Evolutionary conservation across 2,113 vertebrate species (phyloP).

Genomic region (Proterorhinus semilunaris): DNA sequence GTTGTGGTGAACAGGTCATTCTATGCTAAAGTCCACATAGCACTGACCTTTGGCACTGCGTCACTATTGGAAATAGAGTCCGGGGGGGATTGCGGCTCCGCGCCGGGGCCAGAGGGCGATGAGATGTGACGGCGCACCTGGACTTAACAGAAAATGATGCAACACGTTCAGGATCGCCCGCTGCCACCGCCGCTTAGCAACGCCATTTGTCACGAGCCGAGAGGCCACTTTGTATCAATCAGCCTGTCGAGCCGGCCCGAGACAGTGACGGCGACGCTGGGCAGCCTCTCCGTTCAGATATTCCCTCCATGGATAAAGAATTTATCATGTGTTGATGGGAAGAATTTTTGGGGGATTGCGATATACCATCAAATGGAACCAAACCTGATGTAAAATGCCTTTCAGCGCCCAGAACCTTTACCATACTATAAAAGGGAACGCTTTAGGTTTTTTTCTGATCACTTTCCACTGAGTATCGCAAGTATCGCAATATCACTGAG

Average conservation of each 20-base stretch:
- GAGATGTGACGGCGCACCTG: slow-evolving; percentile 41
- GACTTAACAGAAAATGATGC: slow-evolving; percentile 54
- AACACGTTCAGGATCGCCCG: slow-evolving; percentile 57
- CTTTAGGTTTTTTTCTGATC: no score
- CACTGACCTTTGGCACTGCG: no score
- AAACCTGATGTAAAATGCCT: neutral
- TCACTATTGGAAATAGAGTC: no score
- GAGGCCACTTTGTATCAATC: slow-evolving; percentile 50
- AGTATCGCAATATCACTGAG: no score
- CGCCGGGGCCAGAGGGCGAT: slow-evolving; percentile 6
- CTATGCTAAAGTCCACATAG: no score
- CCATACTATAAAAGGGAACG: no score
- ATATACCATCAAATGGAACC: neutral
- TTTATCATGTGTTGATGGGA: neutral
- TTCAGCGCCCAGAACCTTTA: no score
- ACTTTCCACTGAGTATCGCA: no score
- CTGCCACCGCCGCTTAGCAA: slow-evolving; percentile 57
- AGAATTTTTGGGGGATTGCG: neutral
- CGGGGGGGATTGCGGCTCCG: neutral
- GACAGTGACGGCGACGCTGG: slow-evolving; percentile 23
- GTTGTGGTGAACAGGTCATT: no score
- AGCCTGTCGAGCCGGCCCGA: slow-evolving; percentile 32
- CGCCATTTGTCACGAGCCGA: slow-evolving; percentile 50
- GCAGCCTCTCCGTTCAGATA: neutral
- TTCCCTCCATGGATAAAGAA: neutral